These are phyloP conservation scores for Meliscaeva auricollis DNA, from an alignment of 2,888 invertebrate species.

Conservation along the genomic window DNA sequence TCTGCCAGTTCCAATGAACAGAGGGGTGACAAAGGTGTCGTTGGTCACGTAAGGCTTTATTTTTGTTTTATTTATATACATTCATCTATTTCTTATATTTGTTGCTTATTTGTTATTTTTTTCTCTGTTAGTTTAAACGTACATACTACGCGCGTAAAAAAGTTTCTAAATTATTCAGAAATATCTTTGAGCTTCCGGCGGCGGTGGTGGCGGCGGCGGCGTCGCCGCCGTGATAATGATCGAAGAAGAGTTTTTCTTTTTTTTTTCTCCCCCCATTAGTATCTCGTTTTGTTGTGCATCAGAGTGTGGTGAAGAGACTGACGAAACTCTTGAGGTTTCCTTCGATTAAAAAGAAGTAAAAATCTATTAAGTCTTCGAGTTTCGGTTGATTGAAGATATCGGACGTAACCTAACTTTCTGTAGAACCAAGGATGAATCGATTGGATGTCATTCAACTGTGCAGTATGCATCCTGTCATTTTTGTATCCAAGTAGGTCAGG, in stretches of 20 bases:
- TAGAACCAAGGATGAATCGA: conserved; percentile 37
- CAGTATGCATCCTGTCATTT: conserved; percentile 16
- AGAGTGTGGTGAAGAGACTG: conserved; percentile 28
- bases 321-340: conserved; percentile 36
- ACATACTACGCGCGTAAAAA: conserved; percentile 44
- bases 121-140: conserved; percentile 1
- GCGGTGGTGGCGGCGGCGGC: background rate
- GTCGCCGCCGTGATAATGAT: conserved; percentile 26
- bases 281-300: conserved; percentile 50
- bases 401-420: conserved; percentile 55
- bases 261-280: background rate
- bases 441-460: conserved; percentile 60
- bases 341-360: background rate
- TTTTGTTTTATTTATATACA: conserved; percentile 70
- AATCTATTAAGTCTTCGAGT: background rate
- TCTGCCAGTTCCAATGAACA: conserved; percentile 30
- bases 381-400: conserved; percentile 29
- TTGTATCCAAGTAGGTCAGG: conserved; percentile 62
- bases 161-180: conserved; percentile 36
- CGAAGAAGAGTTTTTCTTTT: conserved; percentile 12
- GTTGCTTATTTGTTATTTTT: conserved; percentile 38
- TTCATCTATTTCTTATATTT: conserved; percentile 24
- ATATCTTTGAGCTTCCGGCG: conserved; percentile 36
- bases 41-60: conserved; percentile 75
- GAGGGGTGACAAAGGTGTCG: conserved; percentile 45